Evolutionary conservation across 2,888 invertebrate genomes (phyloP), one percentile per base, ranked within the genome.

Genomic region (Oegoconia quadripuncta): DNA sequence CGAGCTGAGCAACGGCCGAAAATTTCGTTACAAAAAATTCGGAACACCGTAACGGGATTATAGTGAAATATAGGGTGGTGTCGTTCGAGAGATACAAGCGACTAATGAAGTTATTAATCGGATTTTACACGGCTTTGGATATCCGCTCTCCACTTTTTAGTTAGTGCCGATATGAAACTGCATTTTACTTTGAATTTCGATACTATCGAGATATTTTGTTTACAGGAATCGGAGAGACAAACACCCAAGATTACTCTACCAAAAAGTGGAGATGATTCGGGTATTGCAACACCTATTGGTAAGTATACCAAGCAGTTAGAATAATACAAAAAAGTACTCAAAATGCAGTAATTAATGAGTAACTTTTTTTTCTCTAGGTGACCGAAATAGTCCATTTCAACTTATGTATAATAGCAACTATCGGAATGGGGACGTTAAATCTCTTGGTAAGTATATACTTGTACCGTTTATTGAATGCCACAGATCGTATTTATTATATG

Each of bases 91-190:
- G 81, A 78, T 81, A 83, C 80, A 76, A 74, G 82, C 77, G 71
- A 75, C 78, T 88, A 88, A 88, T 88, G 79, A 86, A 88, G 87
- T 88, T 88, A 86, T 87, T 87, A 86, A 88, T 88, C 84, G 81
- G 73, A 73, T 83, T 82, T 75, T 68, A 76, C 64, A 63, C 74
- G 70, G 79, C 76, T 81, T 78, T 76, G 74, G 70, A 74, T 72
- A 68, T 69, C 57, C 72, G 60, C 62, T 52, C 45, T 59, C 62
- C 54, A 61, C 58, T 72, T 76, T 77, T 78, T 66, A 55, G 57
- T 59, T 46, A 9, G 29, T 9, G 11, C 25, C 25, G 20, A 20
- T 35, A 15, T 29, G 23, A 39, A 25, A 34, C 2, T 34, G 25
- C n/a, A n/a, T 18, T 6, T 3, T 32, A 32, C 17, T 22, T 8